phyloP scores from a whole-genome alignment of 2,888 invertebrate genomes.

The Nasonia oneida region DNA sequence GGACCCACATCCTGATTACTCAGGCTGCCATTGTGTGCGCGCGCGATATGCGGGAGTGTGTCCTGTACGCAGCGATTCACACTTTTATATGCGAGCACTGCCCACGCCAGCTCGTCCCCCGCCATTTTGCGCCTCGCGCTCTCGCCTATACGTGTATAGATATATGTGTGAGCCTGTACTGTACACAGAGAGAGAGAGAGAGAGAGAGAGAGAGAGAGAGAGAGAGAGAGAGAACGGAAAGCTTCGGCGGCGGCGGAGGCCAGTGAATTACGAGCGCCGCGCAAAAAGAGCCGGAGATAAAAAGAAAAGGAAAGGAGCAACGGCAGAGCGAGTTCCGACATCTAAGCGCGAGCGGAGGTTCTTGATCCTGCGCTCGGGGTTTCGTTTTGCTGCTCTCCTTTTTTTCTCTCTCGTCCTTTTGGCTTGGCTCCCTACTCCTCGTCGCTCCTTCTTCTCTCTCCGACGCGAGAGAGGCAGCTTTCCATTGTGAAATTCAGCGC shows the following conservation, averaged over 20 bases:
- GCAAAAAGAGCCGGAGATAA: slow-evolving; percentile 25
- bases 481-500: slow-evolving; percentile 39
- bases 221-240: background rate
- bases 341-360: slow-evolving; percentile 52
- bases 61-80: slow-evolving; percentile 24
- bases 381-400: slow-evolving; percentile 18
- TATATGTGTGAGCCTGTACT: background rate
- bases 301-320: slow-evolving; percentile 27
- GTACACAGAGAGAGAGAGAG: no score
- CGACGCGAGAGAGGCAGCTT: background rate
- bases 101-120: slow-evolving; percentile 39
- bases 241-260: background rate
- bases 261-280: slow-evolving; percentile 63
- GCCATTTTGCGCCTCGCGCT: slow-evolving; percentile 53
- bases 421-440: background rate
- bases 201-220: background rate
- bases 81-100: slow-evolving; percentile 26
- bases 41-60: background rate
- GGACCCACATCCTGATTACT: background rate
- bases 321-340: slow-evolving; percentile 37
- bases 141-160: background rate
- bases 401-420: background rate
- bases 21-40: no score
- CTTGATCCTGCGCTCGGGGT: slow-evolving; percentile 47
- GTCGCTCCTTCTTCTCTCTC: background rate